Percentiles rank a stretch among this genome's conserved stretches.
These are phyloP conservation scores for Eudyptes chrysolophus DNA, from an alignment of 2,113 vertebrate species.

Conservation along the genomic window DNA sequence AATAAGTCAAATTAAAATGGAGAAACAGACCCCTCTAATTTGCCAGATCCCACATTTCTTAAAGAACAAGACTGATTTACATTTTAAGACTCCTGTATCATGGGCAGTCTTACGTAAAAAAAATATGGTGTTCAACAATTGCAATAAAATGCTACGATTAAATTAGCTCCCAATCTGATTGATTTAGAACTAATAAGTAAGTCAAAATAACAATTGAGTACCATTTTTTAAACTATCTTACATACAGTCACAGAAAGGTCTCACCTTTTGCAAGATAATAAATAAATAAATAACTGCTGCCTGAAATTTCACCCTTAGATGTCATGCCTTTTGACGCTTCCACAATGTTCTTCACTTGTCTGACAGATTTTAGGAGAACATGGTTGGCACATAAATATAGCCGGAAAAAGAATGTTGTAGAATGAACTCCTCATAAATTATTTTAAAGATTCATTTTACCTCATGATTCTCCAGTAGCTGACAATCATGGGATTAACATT, in stretches of 20 bases:
- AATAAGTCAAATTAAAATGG: background rate
- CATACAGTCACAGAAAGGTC: background rate
- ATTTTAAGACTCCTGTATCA: background rate
- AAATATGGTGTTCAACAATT: background rate
- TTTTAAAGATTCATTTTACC: constrained; percentile 17
- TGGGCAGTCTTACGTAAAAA: background rate
- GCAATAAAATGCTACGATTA: background rate
- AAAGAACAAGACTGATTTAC: background rate
- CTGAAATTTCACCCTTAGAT: background rate
- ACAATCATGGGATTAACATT: constrained; percentile 3
- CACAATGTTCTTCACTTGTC: background rate
- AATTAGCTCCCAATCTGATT: background rate
- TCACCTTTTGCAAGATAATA: background rate
- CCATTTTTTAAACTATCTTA: background rate
- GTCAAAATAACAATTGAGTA: background rate
- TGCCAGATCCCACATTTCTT: background rate
- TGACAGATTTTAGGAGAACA: background rate
- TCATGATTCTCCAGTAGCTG: background rate
- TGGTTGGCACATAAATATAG: background rate
- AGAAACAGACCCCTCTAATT: background rate
- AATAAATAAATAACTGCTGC: background rate
- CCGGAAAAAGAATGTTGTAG: background rate
- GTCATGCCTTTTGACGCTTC: background rate
- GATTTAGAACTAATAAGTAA: background rate
- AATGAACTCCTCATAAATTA: background rate